These are phyloP conservation scores for Alaudala cheleensis DNA, from an alignment of 2,113 vertebrate genomes.

Conservation along the genomic window DNA sequence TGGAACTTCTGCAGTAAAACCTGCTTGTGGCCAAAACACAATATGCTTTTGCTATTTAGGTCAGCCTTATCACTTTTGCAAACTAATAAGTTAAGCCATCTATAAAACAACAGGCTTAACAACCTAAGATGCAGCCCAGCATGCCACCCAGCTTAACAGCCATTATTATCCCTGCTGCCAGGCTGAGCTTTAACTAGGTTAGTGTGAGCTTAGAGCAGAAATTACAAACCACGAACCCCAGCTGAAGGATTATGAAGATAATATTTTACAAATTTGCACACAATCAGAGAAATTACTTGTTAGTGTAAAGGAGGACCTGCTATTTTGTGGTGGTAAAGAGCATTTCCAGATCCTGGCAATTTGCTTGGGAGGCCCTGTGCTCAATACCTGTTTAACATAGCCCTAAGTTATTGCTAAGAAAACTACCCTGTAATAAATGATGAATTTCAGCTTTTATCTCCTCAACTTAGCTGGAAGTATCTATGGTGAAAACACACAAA, in stretches of 20 bases:
- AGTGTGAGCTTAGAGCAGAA: slow-evolving; percentile 33
- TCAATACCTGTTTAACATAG: background rate
- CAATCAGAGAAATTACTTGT: background rate
- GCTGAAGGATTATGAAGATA: slow-evolving; percentile 4
- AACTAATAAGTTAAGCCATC: slow-evolving; percentile 11
- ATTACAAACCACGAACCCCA: background rate
- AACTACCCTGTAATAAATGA: background rate
- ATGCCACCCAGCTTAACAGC: background rate
- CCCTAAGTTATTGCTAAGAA: background rate
- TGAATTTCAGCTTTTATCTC: background rate
- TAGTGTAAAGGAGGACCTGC: background rate
- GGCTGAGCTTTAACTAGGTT: slow-evolving; percentile 38
- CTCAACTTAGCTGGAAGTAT: background rate
- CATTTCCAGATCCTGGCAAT: background rate
- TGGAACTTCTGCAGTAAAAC: background rate
- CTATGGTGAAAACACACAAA: background rate
- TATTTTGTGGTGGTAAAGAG: background rate
- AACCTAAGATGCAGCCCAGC: background rate
- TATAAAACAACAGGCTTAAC: slow-evolving; percentile 30
- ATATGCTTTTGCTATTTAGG: slow-evolving; percentile 12
- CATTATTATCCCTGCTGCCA: background rate
- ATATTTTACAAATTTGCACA: background rate
- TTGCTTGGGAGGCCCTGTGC: background rate
- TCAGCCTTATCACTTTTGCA: slow-evolving; percentile 22
- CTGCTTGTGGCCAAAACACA: background rate